phyloP scores from a whole-genome alignment of 2,888 invertebrate genomes.

The Megastigmus dorsalis region DNA sequence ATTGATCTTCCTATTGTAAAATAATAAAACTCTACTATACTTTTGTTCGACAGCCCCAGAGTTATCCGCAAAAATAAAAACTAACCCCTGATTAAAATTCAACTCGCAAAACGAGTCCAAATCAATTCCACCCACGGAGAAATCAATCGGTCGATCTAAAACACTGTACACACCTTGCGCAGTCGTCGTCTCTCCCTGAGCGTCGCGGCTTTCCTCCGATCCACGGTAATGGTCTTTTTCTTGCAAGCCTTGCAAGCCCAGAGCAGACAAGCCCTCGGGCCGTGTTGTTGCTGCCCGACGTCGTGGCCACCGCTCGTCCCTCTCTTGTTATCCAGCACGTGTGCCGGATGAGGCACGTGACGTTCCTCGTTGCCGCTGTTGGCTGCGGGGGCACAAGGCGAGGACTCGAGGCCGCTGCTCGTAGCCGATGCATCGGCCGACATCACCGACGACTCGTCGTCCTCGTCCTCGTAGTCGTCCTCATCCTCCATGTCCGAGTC shows the following conservation, averaged over 20 bases:
- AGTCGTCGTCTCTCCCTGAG: slow-evolving; percentile 93
- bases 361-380: slow-evolving; percentile 32
- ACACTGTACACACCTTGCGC: slow-evolving; percentile 89
- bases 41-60: too few relatives aligned
- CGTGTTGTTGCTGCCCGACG: slow-evolving; percentile 64
- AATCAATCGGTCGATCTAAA: too few relatives aligned
- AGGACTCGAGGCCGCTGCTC: slow-evolving; percentile 42
- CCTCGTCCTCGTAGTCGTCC: slow-evolving; percentile 51
- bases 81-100: too few relatives aligned
- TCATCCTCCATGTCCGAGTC: slow-evolving; percentile 71
- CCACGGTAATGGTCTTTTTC: slow-evolving; percentile 95
- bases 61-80: too few relatives aligned
- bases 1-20: too few relatives aligned
- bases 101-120: too few relatives aligned
- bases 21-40: too few relatives aligned
- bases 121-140: too few relatives aligned
- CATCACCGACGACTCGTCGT: slow-evolving; percentile 70
- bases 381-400: not conserved
- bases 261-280: slow-evolving; percentile 87
- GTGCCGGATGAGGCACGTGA: slow-evolving; percentile 70
- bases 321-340: slow-evolving; percentile 54
- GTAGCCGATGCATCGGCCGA: slow-evolving; percentile 69
- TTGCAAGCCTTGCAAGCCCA: slow-evolving; percentile 99
- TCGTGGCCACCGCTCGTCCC: slow-evolving; percentile 68
- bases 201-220: slow-evolving; percentile 97